Evolutionary conservation across 2,797 vertebrate genomes (phyloP).

Genomic region (Arctocebus calabarensis): DNA sequence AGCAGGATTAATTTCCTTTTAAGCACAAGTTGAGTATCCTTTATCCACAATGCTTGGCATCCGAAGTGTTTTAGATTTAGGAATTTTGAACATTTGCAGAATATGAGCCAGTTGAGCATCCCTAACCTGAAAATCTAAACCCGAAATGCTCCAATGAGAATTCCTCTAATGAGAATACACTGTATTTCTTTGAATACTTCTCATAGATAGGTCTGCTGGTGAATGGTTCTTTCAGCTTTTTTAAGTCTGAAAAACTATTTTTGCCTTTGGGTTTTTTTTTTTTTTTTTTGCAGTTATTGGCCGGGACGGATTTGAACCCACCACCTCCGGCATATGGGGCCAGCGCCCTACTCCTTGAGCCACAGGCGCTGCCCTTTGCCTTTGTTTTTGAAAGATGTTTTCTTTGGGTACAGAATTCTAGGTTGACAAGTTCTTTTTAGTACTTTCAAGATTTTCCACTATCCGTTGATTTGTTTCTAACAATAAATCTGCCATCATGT

Average conservation of each 20-base stretch:
- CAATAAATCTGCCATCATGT: neutral
- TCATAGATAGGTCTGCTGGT: neutral
- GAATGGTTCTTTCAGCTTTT: neutral
- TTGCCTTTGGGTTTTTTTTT: neutral
- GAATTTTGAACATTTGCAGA: neutral
- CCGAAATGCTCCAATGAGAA: neutral
- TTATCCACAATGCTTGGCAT: neutral
- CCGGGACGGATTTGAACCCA: too few relatives aligned
- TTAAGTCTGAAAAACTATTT: neutral
- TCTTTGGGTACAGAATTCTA: neutral
- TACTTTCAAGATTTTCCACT: neutral
- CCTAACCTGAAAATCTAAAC: neutral
- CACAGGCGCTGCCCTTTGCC: neutral
- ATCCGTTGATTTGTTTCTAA: neutral
- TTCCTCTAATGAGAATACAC: neutral
- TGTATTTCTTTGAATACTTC: neutral
- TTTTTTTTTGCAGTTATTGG: too few relatives aligned
- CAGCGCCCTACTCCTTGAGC: too few relatives aligned
- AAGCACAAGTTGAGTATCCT: neutral
- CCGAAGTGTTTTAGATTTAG: neutral
- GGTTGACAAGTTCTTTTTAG: neutral
- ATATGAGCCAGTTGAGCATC: neutral
- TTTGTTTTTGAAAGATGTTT: constrained; percentile 37
- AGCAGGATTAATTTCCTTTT: neutral
- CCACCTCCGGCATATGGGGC: too few relatives aligned